Evolutionary conservation across 2,888 invertebrate species (phyloP).

Genomic region (Erpobdella octoculata): DNA sequence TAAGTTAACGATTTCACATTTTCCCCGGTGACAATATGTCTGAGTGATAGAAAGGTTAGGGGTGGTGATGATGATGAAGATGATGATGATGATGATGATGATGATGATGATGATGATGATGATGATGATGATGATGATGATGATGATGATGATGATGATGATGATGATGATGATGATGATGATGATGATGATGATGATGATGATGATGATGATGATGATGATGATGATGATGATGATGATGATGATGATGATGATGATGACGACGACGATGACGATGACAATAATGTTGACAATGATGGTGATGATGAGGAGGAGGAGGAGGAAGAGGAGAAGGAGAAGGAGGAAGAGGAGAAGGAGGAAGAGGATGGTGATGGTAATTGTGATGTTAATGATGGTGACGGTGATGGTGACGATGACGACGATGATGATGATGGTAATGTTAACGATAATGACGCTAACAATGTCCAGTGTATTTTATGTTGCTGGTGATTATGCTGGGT

Average conservation of each 20-base stretch:
- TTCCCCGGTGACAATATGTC: too few relatives aligned
- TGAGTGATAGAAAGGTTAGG: too few relatives aligned
- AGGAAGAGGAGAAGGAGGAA: background rate
- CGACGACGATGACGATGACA: conserved; percentile 2
- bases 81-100: conserved; percentile 1
- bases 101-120: conserved; percentile 20
- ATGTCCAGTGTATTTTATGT: conserved; percentile 4
- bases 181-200: conserved; percentile 11
- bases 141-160: background rate
- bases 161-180: conserved; percentile 17
- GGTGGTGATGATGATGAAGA: background rate
- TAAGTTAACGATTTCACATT: too few relatives aligned
- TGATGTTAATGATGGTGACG: conserved; percentile 49
- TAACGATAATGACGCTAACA: background rate
- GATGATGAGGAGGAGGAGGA: conserved; percentile 1
- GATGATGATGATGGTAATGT: conserved; percentile 17
- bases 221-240: conserved; percentile 35
- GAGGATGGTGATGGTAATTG: conserved; percentile 33
- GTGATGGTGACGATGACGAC: conserved; percentile 27
- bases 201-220: conserved; percentile 17
- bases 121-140: background rate
- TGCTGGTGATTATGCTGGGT: conserved; percentile 19
- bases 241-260: conserved; percentile 32
- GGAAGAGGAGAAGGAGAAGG: background rate
- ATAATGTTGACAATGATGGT: background rate